Evolutionary conservation across 1,140 invertebrate species (phyloP), one percentile per base, ranked within the genome.

Genomic region (Drusus annulatus): DNA sequence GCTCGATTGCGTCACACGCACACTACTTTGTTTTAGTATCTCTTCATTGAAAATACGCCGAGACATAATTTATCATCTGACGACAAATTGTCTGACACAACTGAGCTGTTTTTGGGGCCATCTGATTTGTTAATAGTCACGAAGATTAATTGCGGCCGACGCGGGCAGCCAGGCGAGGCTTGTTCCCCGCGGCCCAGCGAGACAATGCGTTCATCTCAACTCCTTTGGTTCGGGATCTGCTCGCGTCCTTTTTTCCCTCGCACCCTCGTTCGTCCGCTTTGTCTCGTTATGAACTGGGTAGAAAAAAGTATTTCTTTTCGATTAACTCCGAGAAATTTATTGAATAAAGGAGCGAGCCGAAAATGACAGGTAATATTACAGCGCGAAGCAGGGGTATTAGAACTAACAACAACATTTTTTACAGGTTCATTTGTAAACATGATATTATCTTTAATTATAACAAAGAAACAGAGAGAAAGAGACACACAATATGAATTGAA

Each of bases 301-400:
- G 78, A 79, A 79, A 45, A 74, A 79, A 71, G 52, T 76, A 69
- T 80, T 80, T 76, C 79, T 76, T 68, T 76, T 80, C 73, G 79
- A 80, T 80, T 80, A 80, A 80, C 79, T 80, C 56, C 73, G 51
- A 80, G 60, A 80, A 80, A 80, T 80, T 80, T 80, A 68, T 80
- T 68, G 45, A 76, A 80, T 76, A 68, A 76, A 71, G 73, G 60
- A 28, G 15, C 51, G 2, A 56, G 16, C 73, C 73, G 58, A 76
- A 76, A 76, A 69, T 80, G 79, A 76, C 79, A 80, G 79, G 60
- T 80, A 23, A 80, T 69, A 52, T 74, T 74, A 63, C 23, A 74
- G n/a, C n/a, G n/a, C n/a, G n/a, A n/a, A n/a, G n/a, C 28, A 45
- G 17, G 60, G 16, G 7, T 52, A 78, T 63, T 52, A 65, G 13